These are phyloP conservation scores for Pantherophis vulpinus DNA, from an alignment of 2,797 vertebrate genomes.

Conservation along the genomic window DNA sequence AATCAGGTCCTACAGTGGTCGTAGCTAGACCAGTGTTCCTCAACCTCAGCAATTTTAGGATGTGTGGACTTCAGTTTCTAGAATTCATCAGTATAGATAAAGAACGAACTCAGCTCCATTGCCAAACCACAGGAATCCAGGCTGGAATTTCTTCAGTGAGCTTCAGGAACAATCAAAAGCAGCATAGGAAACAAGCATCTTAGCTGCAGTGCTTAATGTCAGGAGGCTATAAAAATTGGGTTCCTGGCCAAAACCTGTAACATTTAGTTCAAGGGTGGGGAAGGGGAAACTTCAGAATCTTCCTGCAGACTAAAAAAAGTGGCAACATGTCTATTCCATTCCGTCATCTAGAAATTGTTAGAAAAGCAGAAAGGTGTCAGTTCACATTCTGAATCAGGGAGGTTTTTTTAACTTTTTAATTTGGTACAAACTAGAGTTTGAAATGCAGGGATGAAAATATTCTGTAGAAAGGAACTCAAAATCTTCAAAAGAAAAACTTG, in stretches of 20 bases:
- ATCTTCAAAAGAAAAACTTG: slow-evolving; percentile 58
- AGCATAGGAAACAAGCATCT: background rate
- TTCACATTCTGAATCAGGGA: slow-evolving; percentile 54
- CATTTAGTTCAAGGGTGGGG: background rate
- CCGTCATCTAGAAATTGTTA: slow-evolving; percentile 26
- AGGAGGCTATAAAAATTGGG: slow-evolving; percentile 39
- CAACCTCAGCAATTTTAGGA: background rate
- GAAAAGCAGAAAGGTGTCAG: slow-evolving; percentile 29
- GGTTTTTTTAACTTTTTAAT: slow-evolving; percentile 30
- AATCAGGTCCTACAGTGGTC: background rate
- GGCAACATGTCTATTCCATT: background rate
- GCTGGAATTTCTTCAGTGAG: background rate
- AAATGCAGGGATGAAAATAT: slow-evolving; percentile 55
- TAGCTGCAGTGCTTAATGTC: background rate
- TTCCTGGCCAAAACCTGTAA: background rate
- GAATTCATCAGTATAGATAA: background rate
- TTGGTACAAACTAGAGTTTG: slow-evolving; percentile 46
- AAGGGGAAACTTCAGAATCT: background rate
- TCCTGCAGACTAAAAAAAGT: background rate
- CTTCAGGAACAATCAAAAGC: background rate
- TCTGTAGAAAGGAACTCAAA: slow-evolving; percentile 61
- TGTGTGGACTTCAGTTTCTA: background rate
- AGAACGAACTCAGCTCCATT: background rate
- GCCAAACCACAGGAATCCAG: background rate
- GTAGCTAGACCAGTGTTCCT: background rate